Evolutionary conservation across 2,113 vertebrate species (phyloP).

Genomic region (Pholis gunnellus): DNA sequence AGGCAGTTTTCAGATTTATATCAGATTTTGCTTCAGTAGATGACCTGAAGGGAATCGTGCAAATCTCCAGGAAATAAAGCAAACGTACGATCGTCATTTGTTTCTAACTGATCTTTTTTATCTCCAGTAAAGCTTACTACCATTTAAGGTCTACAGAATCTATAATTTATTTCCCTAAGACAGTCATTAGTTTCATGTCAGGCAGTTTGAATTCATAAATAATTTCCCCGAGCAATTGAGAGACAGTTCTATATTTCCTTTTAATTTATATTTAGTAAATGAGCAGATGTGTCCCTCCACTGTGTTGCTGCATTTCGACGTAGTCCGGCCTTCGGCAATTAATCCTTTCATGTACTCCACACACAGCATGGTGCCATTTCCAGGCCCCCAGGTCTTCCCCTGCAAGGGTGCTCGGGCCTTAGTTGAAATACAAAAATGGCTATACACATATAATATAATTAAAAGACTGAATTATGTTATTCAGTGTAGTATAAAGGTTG

Average conservation of each 20-base stretch:
- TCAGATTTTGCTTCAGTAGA: background rate
- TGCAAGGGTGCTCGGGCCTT: constrained; percentile 15
- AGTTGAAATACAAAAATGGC: constrained; percentile 19
- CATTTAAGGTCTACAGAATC: background rate
- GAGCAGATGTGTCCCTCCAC: constrained; percentile 59
- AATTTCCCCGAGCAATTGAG: constrained; percentile 40
- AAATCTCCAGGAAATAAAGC: constrained; percentile 21
- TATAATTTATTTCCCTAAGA: constrained; percentile 14
- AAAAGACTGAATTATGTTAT: constrained; percentile 12
- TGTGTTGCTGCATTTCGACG: constrained; percentile 46
- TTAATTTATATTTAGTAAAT: constrained; percentile 53
- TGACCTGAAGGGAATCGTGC: background rate
- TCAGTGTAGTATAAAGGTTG: constrained; percentile 26
- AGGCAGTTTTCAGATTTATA: background rate
- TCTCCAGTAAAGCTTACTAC: background rate
- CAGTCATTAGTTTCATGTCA: constrained; percentile 38
- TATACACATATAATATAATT: constrained; percentile 26
- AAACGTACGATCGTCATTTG: background rate
- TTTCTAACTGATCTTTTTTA: background rate
- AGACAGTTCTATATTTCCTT: constrained; percentile 36
- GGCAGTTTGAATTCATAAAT: constrained; percentile 53
- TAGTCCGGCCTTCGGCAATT: constrained; percentile 58
- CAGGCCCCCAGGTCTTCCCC: constrained; percentile 35
- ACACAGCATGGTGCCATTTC: constrained; percentile 60
- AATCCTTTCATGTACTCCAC: constrained; percentile 70